phyloP scores from a whole-genome alignment of 1,140 invertebrate species.

The Temnothorax longispinosus region DNA sequence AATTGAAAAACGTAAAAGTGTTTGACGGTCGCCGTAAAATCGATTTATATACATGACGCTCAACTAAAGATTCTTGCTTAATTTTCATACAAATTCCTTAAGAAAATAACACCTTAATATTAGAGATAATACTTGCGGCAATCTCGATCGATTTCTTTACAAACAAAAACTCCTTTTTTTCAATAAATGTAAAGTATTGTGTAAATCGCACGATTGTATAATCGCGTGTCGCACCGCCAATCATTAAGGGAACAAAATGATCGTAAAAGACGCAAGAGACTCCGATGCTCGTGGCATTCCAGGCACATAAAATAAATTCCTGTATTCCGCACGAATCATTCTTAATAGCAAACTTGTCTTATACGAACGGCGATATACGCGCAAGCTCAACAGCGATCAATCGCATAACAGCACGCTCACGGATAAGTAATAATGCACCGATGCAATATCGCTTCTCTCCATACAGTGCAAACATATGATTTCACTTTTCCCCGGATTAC shows the following conservation, averaged over 20 bases:
- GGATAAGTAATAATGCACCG: conserved; percentile 27
- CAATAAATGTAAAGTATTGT: no score
- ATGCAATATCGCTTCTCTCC: conserved; percentile 11
- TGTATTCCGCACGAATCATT: conserved; percentile 15
- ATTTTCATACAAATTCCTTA: no score
- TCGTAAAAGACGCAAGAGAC: conserved; percentile 10
- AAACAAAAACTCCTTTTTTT: no score
- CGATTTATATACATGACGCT: no score
- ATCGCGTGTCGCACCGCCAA: background rate
- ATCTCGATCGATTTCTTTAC: no score
- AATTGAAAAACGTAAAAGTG: no score
- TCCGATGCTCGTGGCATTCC: background rate
- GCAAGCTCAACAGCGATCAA: background rate
- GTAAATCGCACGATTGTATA: background rate
- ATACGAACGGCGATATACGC: background rate
- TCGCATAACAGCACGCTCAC: conserved; percentile 40
- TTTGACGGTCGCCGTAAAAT: no score
- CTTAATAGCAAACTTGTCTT: conserved; percentile 10
- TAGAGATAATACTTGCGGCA: no score
- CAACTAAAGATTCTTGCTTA: no score
- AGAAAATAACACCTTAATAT: no score
- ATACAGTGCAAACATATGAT: conserved; percentile 41
- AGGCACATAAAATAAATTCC: conserved; percentile 30
- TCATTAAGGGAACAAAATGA: conserved; percentile 39
- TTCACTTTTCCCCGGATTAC: conserved; percentile 50